These are phyloP conservation scores for Brachypterus glaber DNA, from an alignment of 2,888 invertebrate genomes.

Conservation along the genomic window DNA sequence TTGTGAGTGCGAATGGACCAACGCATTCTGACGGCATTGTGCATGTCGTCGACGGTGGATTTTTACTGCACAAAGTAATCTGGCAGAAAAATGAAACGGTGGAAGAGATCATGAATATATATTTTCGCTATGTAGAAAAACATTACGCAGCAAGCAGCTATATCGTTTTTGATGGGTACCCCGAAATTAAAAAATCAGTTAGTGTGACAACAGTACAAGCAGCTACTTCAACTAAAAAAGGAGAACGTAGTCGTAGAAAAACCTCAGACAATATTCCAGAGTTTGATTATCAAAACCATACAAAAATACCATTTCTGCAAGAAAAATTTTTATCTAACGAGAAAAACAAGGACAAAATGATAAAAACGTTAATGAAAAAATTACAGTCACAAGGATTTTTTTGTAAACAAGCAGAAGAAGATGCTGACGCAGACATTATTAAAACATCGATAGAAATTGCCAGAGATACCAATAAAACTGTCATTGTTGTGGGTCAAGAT, in stretches of 20 bases:
- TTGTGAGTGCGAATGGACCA: slow-evolving; percentile 14
- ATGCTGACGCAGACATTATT: slow-evolving; percentile 34
- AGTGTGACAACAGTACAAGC: too few species aligned
- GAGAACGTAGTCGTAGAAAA: too few species aligned
- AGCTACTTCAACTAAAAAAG: too few species aligned
- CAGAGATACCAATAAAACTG: too few species aligned
- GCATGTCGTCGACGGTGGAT: slow-evolving; percentile 25
- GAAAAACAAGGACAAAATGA: slow-evolving; percentile 23
- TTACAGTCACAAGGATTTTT: slow-evolving; percentile 32
- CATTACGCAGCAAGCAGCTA: slow-evolving; percentile 18
- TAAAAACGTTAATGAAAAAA: slow-evolving; percentile 31
- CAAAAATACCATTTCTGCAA: too few species aligned
- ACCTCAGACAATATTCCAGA: too few species aligned
- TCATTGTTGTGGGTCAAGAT: slow-evolving; percentile 34
- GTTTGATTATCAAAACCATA: too few species aligned
- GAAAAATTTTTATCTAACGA: slow-evolving; percentile 25
- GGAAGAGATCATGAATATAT: slow-evolving; percentile 20
- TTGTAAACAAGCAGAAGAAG: slow-evolving; percentile 33
- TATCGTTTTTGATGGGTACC: slow-evolving; percentile 25
- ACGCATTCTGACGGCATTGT: slow-evolving; percentile 15
- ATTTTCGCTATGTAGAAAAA: slow-evolving; percentile 20
- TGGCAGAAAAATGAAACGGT: slow-evolving; percentile 21
- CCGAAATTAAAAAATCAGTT: slow-evolving; percentile 21
- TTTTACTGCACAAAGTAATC: slow-evolving; percentile 23
- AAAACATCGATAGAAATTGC: too few species aligned